These are phyloP conservation scores for Tolmerus cingulatus DNA, from an alignment of 2,888 invertebrate species.

Conservation along the genomic window DNA sequence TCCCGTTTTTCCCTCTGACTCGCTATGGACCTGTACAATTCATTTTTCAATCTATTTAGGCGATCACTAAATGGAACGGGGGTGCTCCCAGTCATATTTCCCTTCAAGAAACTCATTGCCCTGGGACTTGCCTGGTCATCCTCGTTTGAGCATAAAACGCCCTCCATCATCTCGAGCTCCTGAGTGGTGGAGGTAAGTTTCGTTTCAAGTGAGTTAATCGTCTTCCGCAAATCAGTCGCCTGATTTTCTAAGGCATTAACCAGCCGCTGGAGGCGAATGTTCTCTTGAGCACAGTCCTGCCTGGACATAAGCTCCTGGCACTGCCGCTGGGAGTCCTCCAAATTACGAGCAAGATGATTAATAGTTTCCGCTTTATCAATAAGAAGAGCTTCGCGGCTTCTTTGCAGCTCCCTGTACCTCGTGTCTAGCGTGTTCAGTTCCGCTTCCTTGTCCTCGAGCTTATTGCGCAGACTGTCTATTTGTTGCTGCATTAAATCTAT, in stretches of 20 bases:
- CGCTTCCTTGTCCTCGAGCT: conserved; percentile 64
- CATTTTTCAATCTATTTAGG: conserved; percentile 62
- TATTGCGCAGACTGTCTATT: conserved; percentile 61
- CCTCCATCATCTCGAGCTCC: conserved; percentile 61
- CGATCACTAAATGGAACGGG: conserved; percentile 60
- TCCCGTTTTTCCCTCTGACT: conserved; percentile 65
- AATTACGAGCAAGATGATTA: conserved; percentile 68
- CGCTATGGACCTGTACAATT: conserved; percentile 63
- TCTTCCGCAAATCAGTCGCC: conserved; percentile 57
- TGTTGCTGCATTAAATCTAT: conserved; percentile 65
- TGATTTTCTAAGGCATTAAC: conserved; percentile 57
- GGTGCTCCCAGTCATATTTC: conserved; percentile 55
- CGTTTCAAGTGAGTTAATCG: conserved; percentile 56
- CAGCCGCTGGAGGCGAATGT: conserved; percentile 55
- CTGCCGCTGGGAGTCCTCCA: conserved; percentile 69
- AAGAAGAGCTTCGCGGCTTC: conserved; percentile 69
- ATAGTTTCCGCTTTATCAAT: conserved; percentile 72
- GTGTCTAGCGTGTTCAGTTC: conserved; percentile 67
- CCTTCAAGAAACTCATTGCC: conserved; percentile 53
- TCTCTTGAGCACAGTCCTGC: conserved; percentile 57
- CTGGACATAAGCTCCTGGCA: conserved; percentile 60
- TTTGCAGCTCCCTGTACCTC: conserved; percentile 67
- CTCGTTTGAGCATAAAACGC: conserved; percentile 58
- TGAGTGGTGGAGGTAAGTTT: conserved; percentile 57
- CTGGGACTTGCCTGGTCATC: conserved; percentile 51